A percentile compares a stretch with the other conserved stretches of the same genome.
These are phyloP conservation scores for Chaetura pelagica DNA, from an alignment of 2,113 vertebrate species.

Conservation along the genomic window DNA sequence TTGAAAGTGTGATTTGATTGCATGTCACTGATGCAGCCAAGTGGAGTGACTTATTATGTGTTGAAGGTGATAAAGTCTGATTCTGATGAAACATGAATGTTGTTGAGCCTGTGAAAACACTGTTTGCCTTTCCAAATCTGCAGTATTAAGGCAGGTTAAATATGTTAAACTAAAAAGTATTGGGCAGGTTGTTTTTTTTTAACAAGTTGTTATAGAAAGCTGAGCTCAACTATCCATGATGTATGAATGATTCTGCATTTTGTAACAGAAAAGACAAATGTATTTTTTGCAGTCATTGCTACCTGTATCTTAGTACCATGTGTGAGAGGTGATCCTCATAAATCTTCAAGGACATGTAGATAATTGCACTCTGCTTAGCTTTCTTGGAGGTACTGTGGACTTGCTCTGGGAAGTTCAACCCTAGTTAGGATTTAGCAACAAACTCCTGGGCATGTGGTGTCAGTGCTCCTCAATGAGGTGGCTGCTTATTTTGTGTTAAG, in stretches of 20 bases:
- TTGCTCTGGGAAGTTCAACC: background rate
- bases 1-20: background rate
- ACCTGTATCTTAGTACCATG: background rate
- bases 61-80: background rate
- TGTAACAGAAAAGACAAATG: background rate
- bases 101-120: background rate
- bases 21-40: background rate
- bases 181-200: background rate
- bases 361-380: background rate
- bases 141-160: background rate
- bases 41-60: background rate
- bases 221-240: background rate
- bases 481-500: background rate
- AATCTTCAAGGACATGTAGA: background rate
- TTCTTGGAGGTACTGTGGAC: background rate
- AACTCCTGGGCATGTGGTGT: background rate
- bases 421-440: background rate
- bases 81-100: background rate
- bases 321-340: background rate
- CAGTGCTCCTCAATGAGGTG: background rate
- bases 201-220: background rate
- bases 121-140: background rate
- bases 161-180: background rate
- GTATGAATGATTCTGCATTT: background rate
- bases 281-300: background rate